phyloP scores from a whole-genome alignment of 2,797 vertebrate species.

The Liparis tanakae region DNA sequence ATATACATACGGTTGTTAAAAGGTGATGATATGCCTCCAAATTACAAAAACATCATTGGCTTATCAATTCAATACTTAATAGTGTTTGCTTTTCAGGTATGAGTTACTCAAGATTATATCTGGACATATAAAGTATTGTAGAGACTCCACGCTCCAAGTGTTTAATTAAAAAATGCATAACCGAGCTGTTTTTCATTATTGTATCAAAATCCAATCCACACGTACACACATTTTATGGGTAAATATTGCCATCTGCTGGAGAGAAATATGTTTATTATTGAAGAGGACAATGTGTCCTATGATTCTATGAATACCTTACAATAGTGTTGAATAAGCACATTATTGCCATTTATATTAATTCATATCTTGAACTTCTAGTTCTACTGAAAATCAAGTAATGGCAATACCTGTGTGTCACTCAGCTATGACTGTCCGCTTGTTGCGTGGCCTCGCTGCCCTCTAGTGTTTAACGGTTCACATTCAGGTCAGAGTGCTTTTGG shows the following conservation, averaged over 20 bases:
- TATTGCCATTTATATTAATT: neutral
- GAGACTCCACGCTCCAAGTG: neutral
- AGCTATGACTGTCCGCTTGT: neutral
- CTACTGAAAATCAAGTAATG: neutral
- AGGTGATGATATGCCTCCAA: neutral
- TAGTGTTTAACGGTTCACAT: slow-evolving; percentile 37
- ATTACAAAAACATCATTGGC: too few species aligned
- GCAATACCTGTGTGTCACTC: neutral
- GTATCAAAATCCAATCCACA: too few species aligned
- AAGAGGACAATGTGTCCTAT: neutral
- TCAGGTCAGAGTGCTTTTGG: neutral
- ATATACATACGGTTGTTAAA: neutral
- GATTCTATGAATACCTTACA: too few species aligned
- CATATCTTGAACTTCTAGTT: neutral
- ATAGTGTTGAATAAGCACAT: too few species aligned
- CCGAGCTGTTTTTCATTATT: neutral
- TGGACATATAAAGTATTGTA: neutral
- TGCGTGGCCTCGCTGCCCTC: slow-evolving; percentile 46
- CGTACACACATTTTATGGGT: neutral
- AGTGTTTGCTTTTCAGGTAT: neutral
- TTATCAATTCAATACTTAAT: neutral
- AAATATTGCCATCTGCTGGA: slow-evolving; percentile 50
- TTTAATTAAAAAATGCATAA: neutral
- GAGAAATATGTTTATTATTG: neutral
- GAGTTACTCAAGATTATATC: neutral